These are phyloP conservation scores for Heterotilapia buettikoferi DNA, from an alignment of 2,113 vertebrate species.

Conservation along the genomic window DNA sequence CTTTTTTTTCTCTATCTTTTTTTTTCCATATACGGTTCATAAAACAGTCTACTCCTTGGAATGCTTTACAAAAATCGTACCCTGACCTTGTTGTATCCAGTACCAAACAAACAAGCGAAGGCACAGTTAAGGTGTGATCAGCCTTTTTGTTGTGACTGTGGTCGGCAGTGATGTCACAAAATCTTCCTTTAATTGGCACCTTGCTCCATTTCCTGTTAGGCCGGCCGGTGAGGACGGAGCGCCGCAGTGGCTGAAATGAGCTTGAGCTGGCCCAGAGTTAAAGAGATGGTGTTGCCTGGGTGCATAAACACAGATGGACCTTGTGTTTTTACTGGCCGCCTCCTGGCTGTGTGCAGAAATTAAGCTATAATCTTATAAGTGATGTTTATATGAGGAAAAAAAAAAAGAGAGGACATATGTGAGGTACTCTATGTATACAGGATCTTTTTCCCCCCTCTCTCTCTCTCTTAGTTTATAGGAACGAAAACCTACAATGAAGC, in stretches of 20 bases:
- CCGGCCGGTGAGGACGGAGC: slow-evolving; percentile 3
- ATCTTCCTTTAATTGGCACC: slow-evolving; percentile 28
- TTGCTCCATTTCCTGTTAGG: slow-evolving; percentile 30
- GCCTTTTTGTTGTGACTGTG: background rate
- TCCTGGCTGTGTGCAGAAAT: slow-evolving; percentile 34
- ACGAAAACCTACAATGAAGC: slow-evolving; percentile 56
- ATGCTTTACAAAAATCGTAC: background rate
- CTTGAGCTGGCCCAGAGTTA: slow-evolving; percentile 47
- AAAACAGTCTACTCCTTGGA: background rate
- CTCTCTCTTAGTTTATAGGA: background rate
- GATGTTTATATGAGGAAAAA: background rate
- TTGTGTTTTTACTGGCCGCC: background rate
- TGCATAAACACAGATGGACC: slow-evolving; percentile 7
- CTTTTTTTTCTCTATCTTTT: background rate
- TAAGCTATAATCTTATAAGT: slow-evolving; percentile 51
- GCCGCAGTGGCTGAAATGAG: slow-evolving; percentile 4
- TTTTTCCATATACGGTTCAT: slow-evolving; percentile 17
- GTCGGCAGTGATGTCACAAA: slow-evolving; percentile 13
- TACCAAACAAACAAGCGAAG: slow-evolving; percentile 6
- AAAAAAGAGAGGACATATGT: slow-evolving; percentile 11
- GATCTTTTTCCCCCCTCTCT: accelerated
- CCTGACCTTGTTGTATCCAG: background rate
- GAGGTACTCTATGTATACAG: slow-evolving; percentile 58
- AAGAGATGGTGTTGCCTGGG: background rate
- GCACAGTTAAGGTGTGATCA: background rate